A percentile compares a stretch with the other conserved stretches of the same genome.
Evolutionary conservation across 2,113 vertebrate genomes (phyloP).

Genomic region (Lycaon pictus): DNA sequence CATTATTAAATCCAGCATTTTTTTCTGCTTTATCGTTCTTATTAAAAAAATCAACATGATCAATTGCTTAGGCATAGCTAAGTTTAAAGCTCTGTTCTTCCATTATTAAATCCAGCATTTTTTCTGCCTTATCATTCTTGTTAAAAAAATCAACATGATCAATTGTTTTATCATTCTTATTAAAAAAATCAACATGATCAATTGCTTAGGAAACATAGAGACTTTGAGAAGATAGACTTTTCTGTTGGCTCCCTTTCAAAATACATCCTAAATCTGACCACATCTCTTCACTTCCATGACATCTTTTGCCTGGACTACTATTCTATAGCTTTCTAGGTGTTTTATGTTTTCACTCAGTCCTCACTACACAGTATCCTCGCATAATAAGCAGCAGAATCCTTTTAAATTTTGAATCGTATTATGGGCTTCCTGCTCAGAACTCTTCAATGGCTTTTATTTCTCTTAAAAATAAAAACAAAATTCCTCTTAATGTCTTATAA

Average conservation of each 20-base stretch:
- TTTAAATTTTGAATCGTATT: slow-evolving; percentile 45
- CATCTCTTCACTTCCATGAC: not conserved
- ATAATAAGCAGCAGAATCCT: not conserved
- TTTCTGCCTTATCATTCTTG: slow-evolving; percentile 13
- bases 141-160: too few species aligned
- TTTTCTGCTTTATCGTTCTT: slow-evolving; percentile 13
- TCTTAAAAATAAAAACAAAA: slow-evolving; percentile 13
- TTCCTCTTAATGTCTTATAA: not conserved
- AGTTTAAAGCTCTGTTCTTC: slow-evolving; percentile 9
- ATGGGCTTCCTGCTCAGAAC: not conserved
- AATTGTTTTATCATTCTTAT: not conserved
- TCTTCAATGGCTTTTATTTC: not conserved
- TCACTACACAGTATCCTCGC: not conserved
- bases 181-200: slow-evolving; percentile 2
- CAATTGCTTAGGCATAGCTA: slow-evolving; percentile 4
- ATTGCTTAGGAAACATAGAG: slow-evolving; percentile 18
- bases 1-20: slow-evolving; percentile 33
- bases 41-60: not conserved
- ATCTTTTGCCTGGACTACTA: not conserved
- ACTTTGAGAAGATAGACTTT: not conserved
- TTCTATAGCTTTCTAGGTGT: not conserved
- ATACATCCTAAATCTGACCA: not conserved
- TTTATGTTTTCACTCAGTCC: not conserved
- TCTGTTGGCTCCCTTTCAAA: slow-evolving; percentile 31
- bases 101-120: slow-evolving; percentile 33